A percentile compares a stretch with the other conserved stretches of the same genome.
phyloP scores from a whole-genome alignment of 2,113 vertebrate species.

The Ochotona princeps region DNA sequence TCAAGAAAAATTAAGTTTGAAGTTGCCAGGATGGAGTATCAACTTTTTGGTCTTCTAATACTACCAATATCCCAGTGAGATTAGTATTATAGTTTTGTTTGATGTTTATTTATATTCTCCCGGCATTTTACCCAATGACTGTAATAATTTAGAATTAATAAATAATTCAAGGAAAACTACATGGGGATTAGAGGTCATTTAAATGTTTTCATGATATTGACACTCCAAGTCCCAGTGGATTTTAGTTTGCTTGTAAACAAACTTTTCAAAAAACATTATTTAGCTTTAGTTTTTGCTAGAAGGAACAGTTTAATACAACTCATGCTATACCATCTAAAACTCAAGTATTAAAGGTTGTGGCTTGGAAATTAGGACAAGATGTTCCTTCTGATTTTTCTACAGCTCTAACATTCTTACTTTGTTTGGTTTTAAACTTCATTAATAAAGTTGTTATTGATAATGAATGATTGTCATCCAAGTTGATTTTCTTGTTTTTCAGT shows the following conservation, averaged over 20 bases:
- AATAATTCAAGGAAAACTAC: neutral
- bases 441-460: neutral
- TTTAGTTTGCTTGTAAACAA: neutral
- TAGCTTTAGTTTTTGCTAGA: neutral
- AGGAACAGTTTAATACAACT: neutral
- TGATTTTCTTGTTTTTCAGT: neutral
- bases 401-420: neutral
- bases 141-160: neutral
- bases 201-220: neutral
- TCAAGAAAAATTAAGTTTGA: no score
- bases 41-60: neutral
- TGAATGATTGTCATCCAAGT: neutral
- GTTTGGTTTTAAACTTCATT: conserved; percentile 46
- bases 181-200: neutral
- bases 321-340: neutral
- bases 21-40: neutral
- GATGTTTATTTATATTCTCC: neutral
- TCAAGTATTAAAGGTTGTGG: neutral
- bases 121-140: neutral
- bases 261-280: neutral
- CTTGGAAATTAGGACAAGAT: neutral
- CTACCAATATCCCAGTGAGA: neutral
- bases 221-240: neutral
- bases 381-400: neutral
- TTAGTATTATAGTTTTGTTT: neutral